Evolutionary conservation across 2,113 vertebrate species (phyloP).

Genomic region (Ictalurus furcatus): DNA sequence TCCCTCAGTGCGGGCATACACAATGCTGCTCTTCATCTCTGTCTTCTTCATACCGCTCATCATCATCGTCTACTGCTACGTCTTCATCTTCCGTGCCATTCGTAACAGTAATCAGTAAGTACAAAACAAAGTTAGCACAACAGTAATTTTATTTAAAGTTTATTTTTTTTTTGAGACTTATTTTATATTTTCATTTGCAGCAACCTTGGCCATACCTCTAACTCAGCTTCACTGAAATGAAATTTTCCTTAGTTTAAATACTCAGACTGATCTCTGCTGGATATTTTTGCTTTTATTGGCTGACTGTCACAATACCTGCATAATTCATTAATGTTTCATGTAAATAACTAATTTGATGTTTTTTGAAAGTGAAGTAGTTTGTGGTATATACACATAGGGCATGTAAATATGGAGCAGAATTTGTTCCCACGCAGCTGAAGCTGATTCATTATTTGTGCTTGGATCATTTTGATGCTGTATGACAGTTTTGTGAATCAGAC

Average conservation of each 20-base stretch:
- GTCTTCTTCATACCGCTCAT: conserved; percentile 92
- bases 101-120: conserved; percentile 80
- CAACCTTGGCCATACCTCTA: not conserved
- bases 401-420: not conserved
- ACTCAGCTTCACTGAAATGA: not conserved
- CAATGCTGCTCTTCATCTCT: conserved; percentile 91
- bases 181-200: not conserved
- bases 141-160: not conserved
- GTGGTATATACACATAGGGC: not conserved
- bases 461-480: not conserved
- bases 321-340: not conserved
- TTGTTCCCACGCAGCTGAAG: not conserved
- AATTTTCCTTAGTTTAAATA: not conserved
- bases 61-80: conserved; percentile 88
- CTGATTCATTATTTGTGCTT: not conserved
- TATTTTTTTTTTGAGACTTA: not conserved
- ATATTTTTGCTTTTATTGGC: not conserved
- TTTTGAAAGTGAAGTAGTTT: not conserved
- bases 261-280: not conserved
- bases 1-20: conserved; percentile 87
- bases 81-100: conserved; percentile 93
- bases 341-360: not conserved
- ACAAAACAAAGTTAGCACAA: not conserved
- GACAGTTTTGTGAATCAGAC: not conserved
- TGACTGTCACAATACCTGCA: not conserved